A percentile compares a stretch with the other conserved stretches of the same genome.
Evolutionary conservation across 2,888 invertebrate genomes (phyloP).

Genomic region (Acronicta aceris): DNA sequence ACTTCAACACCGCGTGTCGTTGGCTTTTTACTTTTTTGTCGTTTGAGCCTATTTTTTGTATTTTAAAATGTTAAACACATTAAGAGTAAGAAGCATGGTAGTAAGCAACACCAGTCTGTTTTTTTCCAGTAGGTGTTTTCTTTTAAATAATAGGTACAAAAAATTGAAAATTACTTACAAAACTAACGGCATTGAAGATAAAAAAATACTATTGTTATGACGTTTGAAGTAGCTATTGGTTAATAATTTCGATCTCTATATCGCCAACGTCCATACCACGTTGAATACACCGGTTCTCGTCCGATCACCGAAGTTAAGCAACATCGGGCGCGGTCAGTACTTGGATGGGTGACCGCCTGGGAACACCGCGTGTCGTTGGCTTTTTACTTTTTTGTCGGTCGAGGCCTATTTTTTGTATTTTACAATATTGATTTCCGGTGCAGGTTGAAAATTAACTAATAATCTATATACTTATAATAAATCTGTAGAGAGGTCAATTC

Average conservation of each 20-base stretch:
- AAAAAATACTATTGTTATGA: no score
- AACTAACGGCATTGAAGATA: no score
- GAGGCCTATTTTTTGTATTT: no score
- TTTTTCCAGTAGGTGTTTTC: no score
- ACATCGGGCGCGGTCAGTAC: slow-evolving; percentile 79
- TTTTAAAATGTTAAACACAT: neutral
- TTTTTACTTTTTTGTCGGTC: slow-evolving; percentile 23
- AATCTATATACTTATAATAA: no score
- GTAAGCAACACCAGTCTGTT: no score
- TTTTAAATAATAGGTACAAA: no score
- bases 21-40: slow-evolving; percentile 38
- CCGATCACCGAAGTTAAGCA: slow-evolving; percentile 84
- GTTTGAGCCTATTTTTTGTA: neutral
- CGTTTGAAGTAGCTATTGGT: neutral
- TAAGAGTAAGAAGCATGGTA: neutral
- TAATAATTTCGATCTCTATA: neutral
- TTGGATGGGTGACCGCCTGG: slow-evolving; percentile 83
- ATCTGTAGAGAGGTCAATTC: no score
- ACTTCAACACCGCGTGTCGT: slow-evolving; percentile 74
- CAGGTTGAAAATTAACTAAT: no score
- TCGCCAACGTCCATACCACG: slow-evolving; percentile 73
- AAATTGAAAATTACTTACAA: no score
- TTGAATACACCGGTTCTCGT: slow-evolving; percentile 82
- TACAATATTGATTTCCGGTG: no score
- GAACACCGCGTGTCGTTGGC: slow-evolving; percentile 66